Base-by-base conservation (phyloP, 1,140 invertebrate genomes). In the Pseudoatta argentina region DNA sequence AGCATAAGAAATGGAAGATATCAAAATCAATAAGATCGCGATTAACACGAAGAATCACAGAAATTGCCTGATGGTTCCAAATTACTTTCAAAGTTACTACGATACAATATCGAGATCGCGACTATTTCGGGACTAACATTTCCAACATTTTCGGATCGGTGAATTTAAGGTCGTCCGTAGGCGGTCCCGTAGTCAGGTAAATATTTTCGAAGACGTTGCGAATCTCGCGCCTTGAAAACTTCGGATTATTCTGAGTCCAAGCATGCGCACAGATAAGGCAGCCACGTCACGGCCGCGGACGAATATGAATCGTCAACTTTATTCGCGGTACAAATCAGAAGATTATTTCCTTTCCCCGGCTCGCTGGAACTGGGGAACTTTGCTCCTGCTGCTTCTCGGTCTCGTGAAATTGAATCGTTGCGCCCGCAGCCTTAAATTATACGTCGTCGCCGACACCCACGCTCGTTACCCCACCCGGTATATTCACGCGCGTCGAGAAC, bases 341-440 rank as follows among this genome's bases (percentile, higher is more conserved):
- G 87, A 90, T 91, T 91, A 90, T 91, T 91, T 91, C 83, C 89
- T 88, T 73, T 69, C 14, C 59, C 14, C 34, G n/a, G 2, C 34
- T 48, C 21, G 18, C 30, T 10, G 64, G n/a, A 44, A 44, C 34
- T n/a, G 1, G n/a, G 8, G 30, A 30, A 30, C 34, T 44, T 77
- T 86, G 81, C 57, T 51, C 89, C 64, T 71, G 39, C 66, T 85
- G 86, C 88, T 85, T 71, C 88, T 73, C 73, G 88, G 61, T 89
- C 91, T 89, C 72, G 90, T 87, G 89, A 91, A 92, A 92, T 92
- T 92, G 91, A 92, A 92, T 91, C 92, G 91, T 92, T 89, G 87
- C 86, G 55, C 86, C 78, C 87, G 79, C 85, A 87, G 87, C 78
- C 90, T 92, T 92, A 91, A 92, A 92, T 92, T 92, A 92, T 89